Percentiles rank a stretch among this genome's conserved stretches.
Evolutionary conservation across 2,113 vertebrate genomes (phyloP).

Genomic region (Tupaia chinensis): DNA sequence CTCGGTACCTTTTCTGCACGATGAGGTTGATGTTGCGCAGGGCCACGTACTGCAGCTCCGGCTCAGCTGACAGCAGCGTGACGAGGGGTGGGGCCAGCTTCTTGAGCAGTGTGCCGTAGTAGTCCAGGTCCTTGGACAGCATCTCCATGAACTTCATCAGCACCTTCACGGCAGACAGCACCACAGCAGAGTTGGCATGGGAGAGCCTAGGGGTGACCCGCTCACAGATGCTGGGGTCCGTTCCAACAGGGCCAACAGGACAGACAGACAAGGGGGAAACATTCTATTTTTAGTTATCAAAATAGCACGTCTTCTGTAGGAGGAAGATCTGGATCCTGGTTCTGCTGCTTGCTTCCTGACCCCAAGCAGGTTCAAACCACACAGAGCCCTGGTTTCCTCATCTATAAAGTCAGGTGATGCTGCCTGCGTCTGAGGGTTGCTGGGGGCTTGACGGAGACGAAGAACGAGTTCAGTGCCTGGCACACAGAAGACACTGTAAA

Average conservation of each 20-base stretch:
- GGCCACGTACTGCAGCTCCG: constrained; percentile 98
- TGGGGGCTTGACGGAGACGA: neutral
- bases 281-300: constrained; percentile 51
- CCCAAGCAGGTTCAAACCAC: neutral
- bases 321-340: neutral
- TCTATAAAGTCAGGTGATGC: neutral
- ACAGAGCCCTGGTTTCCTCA: neutral
- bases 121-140: constrained; percentile 98
- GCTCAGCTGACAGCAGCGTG: constrained; percentile 96
- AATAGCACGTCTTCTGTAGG: neutral
- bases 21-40: constrained; percentile 99
- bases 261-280: constrained; percentile 23
- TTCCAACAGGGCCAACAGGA: neutral
- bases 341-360: neutral
- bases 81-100: constrained; percentile 98
- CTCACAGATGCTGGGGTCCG: constrained; percentile 94
- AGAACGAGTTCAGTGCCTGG: neutral
- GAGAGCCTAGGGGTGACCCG: constrained; percentile 97
- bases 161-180: constrained; percentile 98
- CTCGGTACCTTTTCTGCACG: constrained; percentile 95
- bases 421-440: neutral
- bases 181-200: constrained; percentile 98
- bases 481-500: neutral
- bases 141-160: constrained; percentile 99
- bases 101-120: constrained; percentile 97